These are phyloP conservation scores for Conger conger DNA, from an alignment of 2,113 vertebrate genomes.

Conservation along the genomic window DNA sequence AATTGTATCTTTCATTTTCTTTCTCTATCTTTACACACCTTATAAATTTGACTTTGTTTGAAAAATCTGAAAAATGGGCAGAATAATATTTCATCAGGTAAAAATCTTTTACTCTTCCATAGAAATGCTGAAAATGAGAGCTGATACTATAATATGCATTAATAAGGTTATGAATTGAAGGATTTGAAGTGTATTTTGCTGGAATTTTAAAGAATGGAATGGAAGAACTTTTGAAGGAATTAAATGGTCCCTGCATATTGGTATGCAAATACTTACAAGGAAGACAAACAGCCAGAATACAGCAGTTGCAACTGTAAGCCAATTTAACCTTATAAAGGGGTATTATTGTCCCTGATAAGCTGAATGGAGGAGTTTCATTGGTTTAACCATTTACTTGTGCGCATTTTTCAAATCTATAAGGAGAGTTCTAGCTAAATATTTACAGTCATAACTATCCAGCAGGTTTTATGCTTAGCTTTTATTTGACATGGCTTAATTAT, in stretches of 20 bases:
- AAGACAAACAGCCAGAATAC: neutral
- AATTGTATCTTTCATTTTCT: neutral
- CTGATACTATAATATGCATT: too few species aligned
- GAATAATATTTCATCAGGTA: neutral
- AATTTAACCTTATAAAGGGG: neutral
- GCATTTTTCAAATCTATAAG: neutral
- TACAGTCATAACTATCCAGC: neutral
- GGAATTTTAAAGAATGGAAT: neutral
- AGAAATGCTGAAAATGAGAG: too few species aligned
- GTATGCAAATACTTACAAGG: neutral
- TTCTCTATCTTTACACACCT: neutral
- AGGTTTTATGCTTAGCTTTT: neutral
- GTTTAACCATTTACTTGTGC: neutral
- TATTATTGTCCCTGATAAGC: neutral
- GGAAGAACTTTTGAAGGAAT: neutral
- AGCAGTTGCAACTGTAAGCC: neutral
- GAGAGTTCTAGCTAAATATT: too few species aligned
- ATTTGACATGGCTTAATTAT: too few species aligned
- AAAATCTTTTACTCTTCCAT: too few species aligned
- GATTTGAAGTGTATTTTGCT: neutral
- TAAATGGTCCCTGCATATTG: neutral
- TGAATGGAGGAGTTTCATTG: neutral
- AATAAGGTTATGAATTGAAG: too few species aligned
- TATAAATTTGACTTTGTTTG: neutral
- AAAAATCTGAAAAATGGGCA: neutral